Percentiles rank a stretch among this genome's conserved stretches.
These are phyloP conservation scores for Eulemur mongoz DNA, from an alignment of 2,797 vertebrate species.

Conservation along the genomic window DNA sequence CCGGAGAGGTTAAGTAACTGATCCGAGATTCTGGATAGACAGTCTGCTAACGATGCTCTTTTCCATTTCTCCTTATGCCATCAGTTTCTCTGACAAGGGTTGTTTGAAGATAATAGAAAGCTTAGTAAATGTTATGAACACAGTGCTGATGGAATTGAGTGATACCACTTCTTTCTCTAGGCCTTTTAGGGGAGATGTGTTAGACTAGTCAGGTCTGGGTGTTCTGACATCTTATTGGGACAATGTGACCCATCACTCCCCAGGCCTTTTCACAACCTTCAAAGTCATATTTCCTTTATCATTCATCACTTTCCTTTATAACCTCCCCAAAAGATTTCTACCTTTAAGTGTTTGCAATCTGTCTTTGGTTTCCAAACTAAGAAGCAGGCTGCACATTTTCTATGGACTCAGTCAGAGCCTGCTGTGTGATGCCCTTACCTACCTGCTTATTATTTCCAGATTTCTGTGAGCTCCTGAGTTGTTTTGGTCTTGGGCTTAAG, in stretches of 20 bases:
- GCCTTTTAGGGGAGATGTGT: background rate
- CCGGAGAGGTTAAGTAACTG: background rate
- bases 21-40: background rate
- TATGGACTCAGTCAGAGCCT: background rate
- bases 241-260: background rate
- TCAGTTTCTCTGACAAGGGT: background rate
- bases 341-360: background rate
- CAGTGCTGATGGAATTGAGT: background rate
- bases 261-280: background rate
- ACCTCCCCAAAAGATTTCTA: background rate
- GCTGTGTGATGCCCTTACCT: background rate
- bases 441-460: background rate
- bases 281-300: background rate
- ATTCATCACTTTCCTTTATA: background rate
- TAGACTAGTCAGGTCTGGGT: background rate
- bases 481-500: background rate
- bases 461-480: background rate
- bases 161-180: background rate
- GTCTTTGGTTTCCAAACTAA: conserved; percentile 18
- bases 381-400: background rate
- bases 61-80: background rate
- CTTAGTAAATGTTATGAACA: background rate
- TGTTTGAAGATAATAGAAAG: conserved; percentile 16
- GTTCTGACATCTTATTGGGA: background rate
- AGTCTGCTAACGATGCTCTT: background rate